These are phyloP conservation scores for Rana temporaria DNA, from an alignment of 2,113 vertebrate genomes.

Conservation along the genomic window DNA sequence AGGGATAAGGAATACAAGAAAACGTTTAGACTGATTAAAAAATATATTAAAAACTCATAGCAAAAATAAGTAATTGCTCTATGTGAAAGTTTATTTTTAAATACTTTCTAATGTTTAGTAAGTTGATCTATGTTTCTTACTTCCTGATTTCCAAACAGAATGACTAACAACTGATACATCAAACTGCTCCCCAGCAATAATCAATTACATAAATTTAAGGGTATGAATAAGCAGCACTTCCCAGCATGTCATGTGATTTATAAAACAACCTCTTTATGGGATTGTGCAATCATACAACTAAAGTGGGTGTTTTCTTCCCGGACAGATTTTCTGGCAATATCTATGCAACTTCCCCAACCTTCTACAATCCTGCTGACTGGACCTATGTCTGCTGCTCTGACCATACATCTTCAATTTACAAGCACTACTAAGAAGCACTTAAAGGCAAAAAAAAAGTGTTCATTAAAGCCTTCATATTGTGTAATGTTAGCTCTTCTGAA, in stretches of 20 bases:
- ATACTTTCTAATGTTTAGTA: not conserved
- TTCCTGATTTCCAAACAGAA: conserved; percentile 22
- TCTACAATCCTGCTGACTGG: conserved; percentile 31
- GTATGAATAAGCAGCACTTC: conserved; percentile 42
- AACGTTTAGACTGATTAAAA: too few species aligned
- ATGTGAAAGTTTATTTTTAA: too few species aligned
- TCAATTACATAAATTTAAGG: conserved; percentile 29
- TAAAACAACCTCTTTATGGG: conserved; percentile 6
- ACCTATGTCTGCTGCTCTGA: conserved; percentile 27
- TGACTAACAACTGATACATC: conserved; percentile 35
- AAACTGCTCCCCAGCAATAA: conserved; percentile 24
- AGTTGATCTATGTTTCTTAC: not conserved
- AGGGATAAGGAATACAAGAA: too few species aligned
- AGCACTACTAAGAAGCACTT: conserved; percentile 32
- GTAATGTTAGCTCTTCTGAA: conserved; percentile 6
- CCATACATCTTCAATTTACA: conserved; percentile 29
- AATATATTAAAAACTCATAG: too few species aligned
- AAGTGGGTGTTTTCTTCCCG: not conserved
- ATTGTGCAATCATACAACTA: conserved; percentile 17
- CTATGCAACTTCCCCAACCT: not conserved
- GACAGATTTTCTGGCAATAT: conserved; percentile 29
- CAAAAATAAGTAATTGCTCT: too few species aligned
- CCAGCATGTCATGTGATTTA: conserved; percentile 47
- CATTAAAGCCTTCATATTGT: conserved; percentile 17
- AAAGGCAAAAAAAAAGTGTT: conserved; percentile 1